Evolutionary conservation across 2,113 vertebrate species (phyloP), one percentile per base, ranked within the genome.

Genomic region (Cyanistes caeruleus): DNA sequence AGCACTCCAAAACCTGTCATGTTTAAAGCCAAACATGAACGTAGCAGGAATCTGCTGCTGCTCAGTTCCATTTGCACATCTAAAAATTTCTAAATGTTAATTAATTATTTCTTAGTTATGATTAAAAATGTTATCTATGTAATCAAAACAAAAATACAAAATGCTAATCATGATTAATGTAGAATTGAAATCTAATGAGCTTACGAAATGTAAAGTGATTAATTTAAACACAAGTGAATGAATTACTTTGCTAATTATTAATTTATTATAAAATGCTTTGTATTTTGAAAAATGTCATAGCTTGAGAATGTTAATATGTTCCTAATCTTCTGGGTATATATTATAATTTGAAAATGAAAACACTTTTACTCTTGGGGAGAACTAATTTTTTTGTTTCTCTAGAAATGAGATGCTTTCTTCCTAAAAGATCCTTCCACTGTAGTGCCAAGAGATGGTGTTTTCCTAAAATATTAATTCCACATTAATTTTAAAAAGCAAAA

Each of bases 61-160:
- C 33, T 84, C 51, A 52, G 59, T 67, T 87, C 52, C 9, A 39
- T 87, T 91, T 87, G 15, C 28, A 89, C 19, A 62, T 55, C 23
- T 58, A 70, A 82, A 92, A 89, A 39, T 44, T 33, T 67, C 1
- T 75, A 83, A 75, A 23, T 83, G 81, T 48, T 87, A 87, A 92
- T 92, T 77, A 90, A 79, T 76, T 93, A 96, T 80, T 75, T 28
- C 33, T 74, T 73, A 79, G 59, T 35, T 84, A 73, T 65, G 46
- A 77, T 84, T 90, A 2, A 80, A 90, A 96, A 86, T 84, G 10
- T 87, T 97, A 84, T 43, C 53, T 53, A 8, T 80, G 69, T 48
- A 96, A 96, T 95, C 62, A 95, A 95, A 96, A 97, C 68, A 95
- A 86, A 95, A 94, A 90, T 76, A 67, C 19, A 79, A 92, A 93